These are phyloP conservation scores for Loris lydekkerianus DNA, from an alignment of 2,797 vertebrate species.

Conservation along the genomic window DNA sequence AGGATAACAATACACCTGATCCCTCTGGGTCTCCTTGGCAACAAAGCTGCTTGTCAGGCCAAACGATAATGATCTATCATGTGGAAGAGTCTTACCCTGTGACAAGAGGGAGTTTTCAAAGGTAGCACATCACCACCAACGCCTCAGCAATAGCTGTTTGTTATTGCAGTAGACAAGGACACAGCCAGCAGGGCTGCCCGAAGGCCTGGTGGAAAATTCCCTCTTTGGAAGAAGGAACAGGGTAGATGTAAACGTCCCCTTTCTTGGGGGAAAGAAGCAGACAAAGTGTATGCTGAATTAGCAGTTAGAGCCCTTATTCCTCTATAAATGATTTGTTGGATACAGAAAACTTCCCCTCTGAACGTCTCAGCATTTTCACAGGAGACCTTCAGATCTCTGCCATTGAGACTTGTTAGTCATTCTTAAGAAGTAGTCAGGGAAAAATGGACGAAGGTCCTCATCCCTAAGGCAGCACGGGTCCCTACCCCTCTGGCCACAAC, in stretches of 20 bases:
- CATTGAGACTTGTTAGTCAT: not conserved
- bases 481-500: not conserved
- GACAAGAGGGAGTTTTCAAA: conserved; percentile 69
- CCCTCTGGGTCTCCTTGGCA: conserved; percentile 59
- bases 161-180: conserved; percentile 50
- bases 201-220: not conserved
- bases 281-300: not conserved
- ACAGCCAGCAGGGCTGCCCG: not conserved
- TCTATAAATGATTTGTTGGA: conserved; percentile 25
- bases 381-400: conserved; percentile 2
- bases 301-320: conserved; percentile 39
- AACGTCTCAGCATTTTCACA: not conserved
- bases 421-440: not conserved
- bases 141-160: conserved; percentile 74
- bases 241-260: not conserved
- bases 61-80: conserved; percentile 65
- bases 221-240: conserved; percentile 25
- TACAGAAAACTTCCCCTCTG: not conserved
- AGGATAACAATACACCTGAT: not conserved
- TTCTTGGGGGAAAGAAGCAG: conserved; percentile 15
- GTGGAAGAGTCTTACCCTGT: conserved; percentile 52
- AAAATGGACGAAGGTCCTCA: not conserved
- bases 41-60: not conserved
- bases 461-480: not conserved
- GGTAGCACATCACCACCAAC: conserved; percentile 39